A percentile compares a stretch with the other conserved stretches of the same genome.
These are phyloP conservation scores for Meriones psammophilus DNA, from an alignment of 2,797 vertebrate genomes.

Conservation along the genomic window DNA sequence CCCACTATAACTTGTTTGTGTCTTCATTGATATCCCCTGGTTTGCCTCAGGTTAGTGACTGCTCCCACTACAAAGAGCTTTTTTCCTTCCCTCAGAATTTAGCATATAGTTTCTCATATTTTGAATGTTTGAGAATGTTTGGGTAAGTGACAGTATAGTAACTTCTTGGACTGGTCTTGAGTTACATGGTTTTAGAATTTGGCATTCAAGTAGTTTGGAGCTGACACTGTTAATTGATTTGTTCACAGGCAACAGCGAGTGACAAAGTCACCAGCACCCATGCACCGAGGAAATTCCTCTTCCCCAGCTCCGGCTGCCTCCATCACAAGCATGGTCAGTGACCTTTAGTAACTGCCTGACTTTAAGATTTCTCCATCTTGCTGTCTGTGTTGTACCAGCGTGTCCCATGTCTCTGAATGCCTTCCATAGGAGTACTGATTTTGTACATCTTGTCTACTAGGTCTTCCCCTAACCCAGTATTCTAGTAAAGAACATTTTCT, in stretches of 20 bases:
- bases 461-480: background rate
- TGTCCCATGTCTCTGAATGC: background rate
- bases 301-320: conserved; percentile 93
- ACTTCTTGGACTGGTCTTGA: background rate
- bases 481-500: background rate
- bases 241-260: conserved; percentile 92
- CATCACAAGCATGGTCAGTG: conserved; percentile 97
- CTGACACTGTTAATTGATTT: conserved; percentile 61
- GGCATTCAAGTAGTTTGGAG: background rate
- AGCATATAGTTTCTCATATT: background rate
- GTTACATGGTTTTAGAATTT: conserved; percentile 50
- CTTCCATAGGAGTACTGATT: conserved; percentile 11
- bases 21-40: background rate
- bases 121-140: conserved; percentile 26
- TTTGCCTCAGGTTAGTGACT: conserved; percentile 1
- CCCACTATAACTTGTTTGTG: background rate
- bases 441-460: background rate
- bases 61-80: background rate
- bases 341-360: background rate
- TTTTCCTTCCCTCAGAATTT: conserved; percentile 8
- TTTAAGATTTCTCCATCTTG: background rate
- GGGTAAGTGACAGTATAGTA: conserved; percentile 1
- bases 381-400: background rate
- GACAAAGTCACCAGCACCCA: conserved; percentile 93
- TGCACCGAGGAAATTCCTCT: conserved; percentile 92